phyloP scores from a whole-genome alignment of 2,113 vertebrate genomes.

The Henicopernis longicauda region DNA sequence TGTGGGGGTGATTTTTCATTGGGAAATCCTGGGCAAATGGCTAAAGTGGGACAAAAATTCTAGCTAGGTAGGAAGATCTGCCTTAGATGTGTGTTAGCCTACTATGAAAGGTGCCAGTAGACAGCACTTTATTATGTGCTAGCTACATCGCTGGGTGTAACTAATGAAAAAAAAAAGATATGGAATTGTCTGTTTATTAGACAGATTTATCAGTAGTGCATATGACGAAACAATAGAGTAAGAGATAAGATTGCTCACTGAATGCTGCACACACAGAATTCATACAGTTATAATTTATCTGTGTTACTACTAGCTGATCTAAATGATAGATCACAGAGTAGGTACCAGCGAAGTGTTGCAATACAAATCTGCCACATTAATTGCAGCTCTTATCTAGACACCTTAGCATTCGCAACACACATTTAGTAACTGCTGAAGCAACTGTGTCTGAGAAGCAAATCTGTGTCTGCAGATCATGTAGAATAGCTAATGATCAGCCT shows the following conservation, averaged over 20 bases:
- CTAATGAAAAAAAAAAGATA: neutral
- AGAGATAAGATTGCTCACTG: neutral
- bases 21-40: neutral
- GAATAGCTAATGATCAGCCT: conserved; percentile 63
- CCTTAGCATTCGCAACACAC: neutral
- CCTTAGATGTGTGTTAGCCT: neutral
- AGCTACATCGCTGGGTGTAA: neutral
- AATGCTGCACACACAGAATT: neutral
- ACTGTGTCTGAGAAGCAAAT: neutral
- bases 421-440: neutral
- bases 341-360: neutral
- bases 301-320: neutral
- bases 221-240: neutral
- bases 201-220: neutral
- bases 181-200: neutral
- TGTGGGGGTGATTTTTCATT: neutral
- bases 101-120: neutral
- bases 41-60: neutral
- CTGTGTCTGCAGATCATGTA: conserved; percentile 30
- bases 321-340: neutral
- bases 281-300: neutral
- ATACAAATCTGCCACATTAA: neutral
- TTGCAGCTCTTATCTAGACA: neutral
- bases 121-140: neutral
- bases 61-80: neutral